phyloP scores from a whole-genome alignment of 2,797 vertebrate species.

The Coluber constrictor region DNA sequence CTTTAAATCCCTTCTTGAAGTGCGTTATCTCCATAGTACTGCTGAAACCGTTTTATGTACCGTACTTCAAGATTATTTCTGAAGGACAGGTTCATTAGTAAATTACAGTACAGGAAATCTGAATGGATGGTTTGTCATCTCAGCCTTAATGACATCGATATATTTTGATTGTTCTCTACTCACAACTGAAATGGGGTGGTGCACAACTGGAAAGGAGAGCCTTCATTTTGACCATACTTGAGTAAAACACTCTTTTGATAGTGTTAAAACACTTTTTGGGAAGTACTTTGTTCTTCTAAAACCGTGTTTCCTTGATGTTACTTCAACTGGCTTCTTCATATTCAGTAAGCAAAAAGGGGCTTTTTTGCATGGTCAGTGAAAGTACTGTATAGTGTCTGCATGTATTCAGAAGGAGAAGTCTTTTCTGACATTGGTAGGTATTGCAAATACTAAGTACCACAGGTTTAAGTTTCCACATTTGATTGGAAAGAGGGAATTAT shows the following conservation, averaged over 20 bases:
- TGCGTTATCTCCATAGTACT: not conserved
- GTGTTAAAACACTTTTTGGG: not conserved
- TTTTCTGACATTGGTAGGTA: not conserved
- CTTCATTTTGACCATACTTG: not conserved
- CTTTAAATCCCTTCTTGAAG: not conserved
- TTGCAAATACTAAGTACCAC: not conserved
- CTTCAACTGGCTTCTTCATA: not conserved
- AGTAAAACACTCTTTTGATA: not conserved
- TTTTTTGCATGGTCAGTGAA: not conserved
- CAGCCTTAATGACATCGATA: conserved; percentile 64
- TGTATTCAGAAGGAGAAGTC: not conserved
- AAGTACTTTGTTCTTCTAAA: not conserved
- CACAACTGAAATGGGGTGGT: conserved; percentile 27
- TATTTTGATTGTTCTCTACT: conserved; percentile 74
- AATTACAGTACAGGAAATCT: conserved; percentile 67
- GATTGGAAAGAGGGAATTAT: not conserved
- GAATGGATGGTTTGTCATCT: conserved; percentile 60
- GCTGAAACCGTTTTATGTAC: conserved; percentile 60
- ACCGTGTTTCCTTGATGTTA: not conserved
- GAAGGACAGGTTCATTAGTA: conserved; percentile 69
- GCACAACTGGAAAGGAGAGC: not conserved
- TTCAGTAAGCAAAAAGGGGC: not conserved
- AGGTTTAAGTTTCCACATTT: not conserved
- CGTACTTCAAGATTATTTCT: conserved; percentile 37
- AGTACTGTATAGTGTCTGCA: not conserved